Conservation (phyloP, 2,797 vertebrate genomes). For the Pseudotriccus pelzelni region DNA sequence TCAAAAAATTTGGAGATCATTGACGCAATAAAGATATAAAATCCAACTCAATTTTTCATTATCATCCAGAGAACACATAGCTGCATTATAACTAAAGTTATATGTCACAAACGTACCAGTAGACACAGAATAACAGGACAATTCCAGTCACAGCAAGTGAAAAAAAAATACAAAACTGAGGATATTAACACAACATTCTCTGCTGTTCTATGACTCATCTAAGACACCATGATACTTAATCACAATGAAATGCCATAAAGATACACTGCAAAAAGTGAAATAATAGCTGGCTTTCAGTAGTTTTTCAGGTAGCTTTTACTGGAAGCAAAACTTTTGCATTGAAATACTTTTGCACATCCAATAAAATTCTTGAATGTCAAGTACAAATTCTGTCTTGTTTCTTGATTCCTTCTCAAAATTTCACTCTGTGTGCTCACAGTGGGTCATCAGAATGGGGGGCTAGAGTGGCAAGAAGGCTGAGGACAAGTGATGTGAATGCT, state of each 20-base stretch:
- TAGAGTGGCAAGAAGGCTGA: neutral
- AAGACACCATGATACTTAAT: slow-evolving; percentile 34
- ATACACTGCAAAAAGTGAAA: neutral
- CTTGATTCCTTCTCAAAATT: neutral
- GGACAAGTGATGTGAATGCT: neutral
- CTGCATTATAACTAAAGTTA: neutral
- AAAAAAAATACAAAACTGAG: neutral
- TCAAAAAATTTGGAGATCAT: neutral
- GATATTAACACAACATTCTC: neutral
- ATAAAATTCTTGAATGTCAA: neutral
- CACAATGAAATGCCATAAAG: slow-evolving; percentile 5
- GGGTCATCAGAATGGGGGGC: neutral
- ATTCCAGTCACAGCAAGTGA: neutral
- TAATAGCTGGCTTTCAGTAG: neutral
- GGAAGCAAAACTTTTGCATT: neutral
- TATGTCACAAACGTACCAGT: neutral
- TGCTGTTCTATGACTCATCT: slow-evolving; percentile 34
- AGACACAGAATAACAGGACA: neutral
- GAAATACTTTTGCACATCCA: neutral
- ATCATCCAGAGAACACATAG: neutral
- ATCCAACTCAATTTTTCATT: neutral
- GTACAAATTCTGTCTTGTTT: neutral
- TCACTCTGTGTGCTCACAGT: neutral
- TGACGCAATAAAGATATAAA: neutral
- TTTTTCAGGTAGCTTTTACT: neutral